Conservation (phyloP, 2,113 vertebrate genomes). For the Lonchura striata region DNA sequence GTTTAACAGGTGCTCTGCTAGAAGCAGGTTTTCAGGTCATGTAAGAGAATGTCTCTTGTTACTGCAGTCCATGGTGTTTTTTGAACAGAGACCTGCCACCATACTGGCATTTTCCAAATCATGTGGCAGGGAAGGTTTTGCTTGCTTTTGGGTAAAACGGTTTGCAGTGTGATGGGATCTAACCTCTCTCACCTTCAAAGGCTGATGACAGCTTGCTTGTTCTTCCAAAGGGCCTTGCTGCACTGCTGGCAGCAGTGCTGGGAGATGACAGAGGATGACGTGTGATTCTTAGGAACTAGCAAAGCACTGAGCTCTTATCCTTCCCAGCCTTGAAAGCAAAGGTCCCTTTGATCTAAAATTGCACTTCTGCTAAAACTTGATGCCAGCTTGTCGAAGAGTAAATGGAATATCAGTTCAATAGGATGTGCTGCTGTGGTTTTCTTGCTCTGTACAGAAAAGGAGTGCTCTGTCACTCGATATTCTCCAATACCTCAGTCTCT, state of each 20-base stretch:
- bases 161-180: background rate
- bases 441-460: background rate
- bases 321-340: background rate
- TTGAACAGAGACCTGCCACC: background rate
- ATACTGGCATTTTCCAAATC: background rate
- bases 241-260: background rate
- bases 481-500: background rate
- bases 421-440: background rate
- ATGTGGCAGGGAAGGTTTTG: background rate
- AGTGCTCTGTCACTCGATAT: background rate
- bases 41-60: background rate
- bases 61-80: accelerated
- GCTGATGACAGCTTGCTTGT: background rate
- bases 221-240: background rate
- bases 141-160: background rate
- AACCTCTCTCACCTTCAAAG: background rate
- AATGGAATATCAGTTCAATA: background rate
- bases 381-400: background rate
- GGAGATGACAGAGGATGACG: background rate
- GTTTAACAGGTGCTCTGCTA: background rate
- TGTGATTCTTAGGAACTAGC: background rate
- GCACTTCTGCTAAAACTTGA: background rate
- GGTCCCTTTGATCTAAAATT: slow-evolving; percentile 1
- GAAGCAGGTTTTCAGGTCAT: background rate
- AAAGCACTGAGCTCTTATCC: background rate